Evolutionary conservation across 1,140 invertebrate species (phyloP).

Genomic region (Anagrus nilaparvatae): DNA sequence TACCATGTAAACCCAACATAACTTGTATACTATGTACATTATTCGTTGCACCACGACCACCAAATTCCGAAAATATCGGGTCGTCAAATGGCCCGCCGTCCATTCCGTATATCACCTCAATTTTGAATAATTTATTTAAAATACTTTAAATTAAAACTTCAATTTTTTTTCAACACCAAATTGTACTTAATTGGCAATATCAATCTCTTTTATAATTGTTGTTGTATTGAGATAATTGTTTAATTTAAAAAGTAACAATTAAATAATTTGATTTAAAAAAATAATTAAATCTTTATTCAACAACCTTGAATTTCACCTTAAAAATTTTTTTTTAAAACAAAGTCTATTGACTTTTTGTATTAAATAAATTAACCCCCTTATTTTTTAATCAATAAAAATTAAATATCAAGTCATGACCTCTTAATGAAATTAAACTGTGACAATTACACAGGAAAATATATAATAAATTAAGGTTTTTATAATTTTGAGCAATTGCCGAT

Average conservation of each 20-base stretch:
- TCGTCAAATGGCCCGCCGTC: slow-evolving; percentile 66
- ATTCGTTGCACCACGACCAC: slow-evolving; percentile 43
- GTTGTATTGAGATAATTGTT: not conserved
- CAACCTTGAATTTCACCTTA: too few relatives aligned
- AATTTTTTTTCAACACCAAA: slow-evolving; percentile 1
- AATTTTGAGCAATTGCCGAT: too few relatives aligned
- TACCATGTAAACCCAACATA: slow-evolving; percentile 57
- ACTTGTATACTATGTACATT: slow-evolving; percentile 58
- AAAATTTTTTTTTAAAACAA: too few relatives aligned
- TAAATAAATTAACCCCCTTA: too few relatives aligned
- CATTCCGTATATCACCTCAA: slow-evolving; percentile 39
- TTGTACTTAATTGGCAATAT: not conserved
- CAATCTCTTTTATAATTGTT: not conserved
- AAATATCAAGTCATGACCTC: too few relatives aligned
- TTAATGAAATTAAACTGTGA: too few relatives aligned
- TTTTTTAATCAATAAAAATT: too few relatives aligned
- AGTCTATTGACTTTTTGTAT: too few relatives aligned
- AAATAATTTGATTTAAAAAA: slow-evolving; percentile 1
- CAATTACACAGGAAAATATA: too few relatives aligned
- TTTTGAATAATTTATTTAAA: slow-evolving; percentile 15
- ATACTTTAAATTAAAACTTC: too few relatives aligned
- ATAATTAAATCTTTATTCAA: slow-evolving; percentile 13
- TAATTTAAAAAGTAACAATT: not conserved
- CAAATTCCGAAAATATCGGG: slow-evolving; percentile 63
- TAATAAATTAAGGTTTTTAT: too few relatives aligned